Percentiles rank a stretch among this genome's conserved stretches.
These are phyloP conservation scores for Uria lomvia DNA, from an alignment of 2,113 vertebrate species.

Conservation along the genomic window DNA sequence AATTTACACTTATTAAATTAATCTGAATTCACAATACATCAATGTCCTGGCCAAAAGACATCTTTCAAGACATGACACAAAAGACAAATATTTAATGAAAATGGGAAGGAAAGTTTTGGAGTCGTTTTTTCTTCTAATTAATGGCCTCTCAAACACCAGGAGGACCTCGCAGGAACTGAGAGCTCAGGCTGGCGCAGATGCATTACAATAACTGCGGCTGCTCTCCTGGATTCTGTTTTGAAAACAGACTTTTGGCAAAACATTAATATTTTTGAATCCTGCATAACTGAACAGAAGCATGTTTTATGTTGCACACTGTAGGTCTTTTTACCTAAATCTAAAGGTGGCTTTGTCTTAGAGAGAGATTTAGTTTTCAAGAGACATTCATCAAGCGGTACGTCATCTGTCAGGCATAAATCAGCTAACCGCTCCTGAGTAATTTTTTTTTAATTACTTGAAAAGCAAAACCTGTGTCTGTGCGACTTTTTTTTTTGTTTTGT, in stretches of 20 bases:
- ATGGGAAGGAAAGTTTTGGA: background rate
- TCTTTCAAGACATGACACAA: background rate
- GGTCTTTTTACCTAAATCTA: background rate
- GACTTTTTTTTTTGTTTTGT: background rate
- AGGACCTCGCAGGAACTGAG: background rate
- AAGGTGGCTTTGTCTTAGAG: background rate
- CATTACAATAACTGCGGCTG: background rate
- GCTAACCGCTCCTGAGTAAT: background rate
- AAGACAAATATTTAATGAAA: background rate
- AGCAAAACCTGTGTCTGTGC: background rate
- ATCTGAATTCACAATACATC: background rate
- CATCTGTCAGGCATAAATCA: conserved; percentile 19
- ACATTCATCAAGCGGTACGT: background rate
- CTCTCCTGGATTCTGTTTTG: background rate
- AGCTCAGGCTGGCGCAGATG: background rate
- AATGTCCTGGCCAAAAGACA: background rate
- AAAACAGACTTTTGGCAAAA: background rate
- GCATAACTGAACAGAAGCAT: background rate
- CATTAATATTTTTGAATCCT: background rate
- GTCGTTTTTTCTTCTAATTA: background rate
- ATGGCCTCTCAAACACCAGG: background rate
- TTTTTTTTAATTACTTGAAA: background rate
- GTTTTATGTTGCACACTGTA: background rate
- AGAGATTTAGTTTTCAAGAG: background rate
- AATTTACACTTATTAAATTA: background rate